These are phyloP conservation scores for Napeogenes sylphis DNA, from an alignment of 2,888 invertebrate species.

Conservation along the genomic window DNA sequence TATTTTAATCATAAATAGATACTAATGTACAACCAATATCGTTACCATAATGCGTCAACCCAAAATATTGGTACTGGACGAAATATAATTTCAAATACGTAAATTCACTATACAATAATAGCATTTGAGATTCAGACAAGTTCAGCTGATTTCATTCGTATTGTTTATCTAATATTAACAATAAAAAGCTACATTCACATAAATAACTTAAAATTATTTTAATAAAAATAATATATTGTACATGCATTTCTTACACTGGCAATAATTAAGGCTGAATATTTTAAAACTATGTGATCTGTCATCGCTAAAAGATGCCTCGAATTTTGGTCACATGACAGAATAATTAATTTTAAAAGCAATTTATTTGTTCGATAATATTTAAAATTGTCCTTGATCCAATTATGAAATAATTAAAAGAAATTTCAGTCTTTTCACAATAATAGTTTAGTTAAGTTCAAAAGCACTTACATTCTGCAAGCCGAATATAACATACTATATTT, in stretches of 20 bases:
- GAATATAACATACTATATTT: conserved; percentile 17
- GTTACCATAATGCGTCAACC: conserved; percentile 60
- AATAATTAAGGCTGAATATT: conserved; percentile 43
- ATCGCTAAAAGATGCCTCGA: conserved; percentile 55
- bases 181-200: conserved; percentile 67
- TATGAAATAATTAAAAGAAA: conserved; percentile 53
- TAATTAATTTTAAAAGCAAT: conserved; percentile 64
- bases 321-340: conserved; percentile 43
- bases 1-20: conserved; percentile 74
- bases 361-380: conserved; percentile 61
- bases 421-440: conserved; percentile 66
- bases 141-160: conserved; percentile 73
- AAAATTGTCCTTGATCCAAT: conserved; percentile 57
- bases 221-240: conserved; percentile 58
- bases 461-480: conserved; percentile 14
- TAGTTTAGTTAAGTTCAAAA: conserved; percentile 22
- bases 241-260: conserved; percentile 57
- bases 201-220: conserved; percentile 70
- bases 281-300: conserved; percentile 49
- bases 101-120: conserved; percentile 62
- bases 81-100: conserved; percentile 69
- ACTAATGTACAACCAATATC: conserved; percentile 71
- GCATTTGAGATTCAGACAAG: conserved; percentile 72
- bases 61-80: conserved; percentile 63
- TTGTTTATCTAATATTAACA: conserved; percentile 41